These are phyloP conservation scores for Callosobruchus maculatus DNA, from an alignment of 2,888 invertebrate genomes.

Conservation along the genomic window DNA sequence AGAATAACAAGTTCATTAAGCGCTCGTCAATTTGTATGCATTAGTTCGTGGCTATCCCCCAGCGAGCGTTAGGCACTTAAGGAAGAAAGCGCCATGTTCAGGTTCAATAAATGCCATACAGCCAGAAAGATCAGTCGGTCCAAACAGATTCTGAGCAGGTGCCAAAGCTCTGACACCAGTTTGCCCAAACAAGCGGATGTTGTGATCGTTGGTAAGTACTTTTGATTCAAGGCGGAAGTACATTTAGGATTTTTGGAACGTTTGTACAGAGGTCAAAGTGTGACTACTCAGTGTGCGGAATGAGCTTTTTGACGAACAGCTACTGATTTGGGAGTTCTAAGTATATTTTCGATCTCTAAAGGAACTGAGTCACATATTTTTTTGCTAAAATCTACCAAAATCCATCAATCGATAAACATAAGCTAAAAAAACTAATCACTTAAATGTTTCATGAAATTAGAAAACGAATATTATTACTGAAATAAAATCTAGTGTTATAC, in stretches of 20 bases:
- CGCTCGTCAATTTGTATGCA: not conserved
- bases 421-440: no score
- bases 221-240: not conserved
- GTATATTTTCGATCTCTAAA: no score
- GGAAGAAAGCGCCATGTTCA: not conserved
- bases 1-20: not conserved
- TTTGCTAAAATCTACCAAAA: no score
- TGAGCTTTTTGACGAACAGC: no score
- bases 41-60: not conserved
- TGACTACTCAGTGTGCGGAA: no score
- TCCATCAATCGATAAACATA: no score
- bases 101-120: not conserved
- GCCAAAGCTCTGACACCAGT: conserved; percentile 20
- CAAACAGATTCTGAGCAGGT: conserved; percentile 5
- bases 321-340: no score
- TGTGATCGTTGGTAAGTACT: conserved; percentile 28
- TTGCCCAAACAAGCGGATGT: conserved; percentile 30
- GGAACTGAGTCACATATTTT: no score
- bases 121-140: not conserved
- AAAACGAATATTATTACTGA: no score
- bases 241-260: no score
- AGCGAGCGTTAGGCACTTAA: not conserved
- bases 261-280: not conserved
- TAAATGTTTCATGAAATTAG: no score
- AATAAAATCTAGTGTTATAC: no score